Evolutionary conservation across 2,797 vertebrate species (phyloP).

Genomic region (Leptoclinus maculatus): DNA sequence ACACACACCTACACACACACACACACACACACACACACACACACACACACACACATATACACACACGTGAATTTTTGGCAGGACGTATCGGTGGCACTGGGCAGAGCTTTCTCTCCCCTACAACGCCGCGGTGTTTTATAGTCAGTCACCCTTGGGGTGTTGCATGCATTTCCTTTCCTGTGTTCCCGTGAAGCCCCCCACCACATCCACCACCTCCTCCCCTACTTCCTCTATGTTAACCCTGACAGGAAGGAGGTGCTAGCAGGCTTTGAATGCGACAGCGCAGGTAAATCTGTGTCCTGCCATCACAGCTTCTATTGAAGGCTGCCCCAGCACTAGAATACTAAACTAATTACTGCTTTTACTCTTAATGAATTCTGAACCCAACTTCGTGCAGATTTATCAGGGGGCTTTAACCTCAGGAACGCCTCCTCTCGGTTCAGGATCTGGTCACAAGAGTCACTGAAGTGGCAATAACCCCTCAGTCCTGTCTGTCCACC

Average conservation of each 20-base stretch:
- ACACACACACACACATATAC: slow-evolving; percentile 36
- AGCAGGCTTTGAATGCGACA: slow-evolving; percentile 71
- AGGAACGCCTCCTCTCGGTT: slow-evolving; percentile 45
- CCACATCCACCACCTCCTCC: slow-evolving; percentile 11
- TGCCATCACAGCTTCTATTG: slow-evolving; percentile 62
- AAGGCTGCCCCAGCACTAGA: slow-evolving; percentile 60
- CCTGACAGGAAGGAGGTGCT: slow-evolving; percentile 79
- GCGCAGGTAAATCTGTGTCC: slow-evolving; percentile 79
- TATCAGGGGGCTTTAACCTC: slow-evolving; percentile 53
- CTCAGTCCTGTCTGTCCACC: not conserved
- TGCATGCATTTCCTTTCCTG: slow-evolving; percentile 68
- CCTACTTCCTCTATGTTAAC: slow-evolving; percentile 55
- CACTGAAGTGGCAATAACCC: slow-evolving; percentile 34
- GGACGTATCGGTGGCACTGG: slow-evolving; percentile 66
- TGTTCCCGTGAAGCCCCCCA: slow-evolving; percentile 55
- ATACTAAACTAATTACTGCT: slow-evolving; percentile 79
- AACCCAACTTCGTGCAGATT: slow-evolving; percentile 55
- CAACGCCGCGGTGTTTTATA: slow-evolving; percentile 71
- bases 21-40: slow-evolving; percentile 29
- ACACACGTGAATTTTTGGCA: slow-evolving; percentile 75
- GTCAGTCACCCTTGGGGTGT: slow-evolving; percentile 54
- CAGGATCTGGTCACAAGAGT: slow-evolving; percentile 46
- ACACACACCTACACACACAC: slow-evolving; percentile 43
- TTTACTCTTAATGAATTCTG: slow-evolving; percentile 67
- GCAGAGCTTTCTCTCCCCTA: slow-evolving; percentile 66